Evolutionary conservation across 2,113 vertebrate species (phyloP).

Genomic region (Planiliza haematocheilus): DNA sequence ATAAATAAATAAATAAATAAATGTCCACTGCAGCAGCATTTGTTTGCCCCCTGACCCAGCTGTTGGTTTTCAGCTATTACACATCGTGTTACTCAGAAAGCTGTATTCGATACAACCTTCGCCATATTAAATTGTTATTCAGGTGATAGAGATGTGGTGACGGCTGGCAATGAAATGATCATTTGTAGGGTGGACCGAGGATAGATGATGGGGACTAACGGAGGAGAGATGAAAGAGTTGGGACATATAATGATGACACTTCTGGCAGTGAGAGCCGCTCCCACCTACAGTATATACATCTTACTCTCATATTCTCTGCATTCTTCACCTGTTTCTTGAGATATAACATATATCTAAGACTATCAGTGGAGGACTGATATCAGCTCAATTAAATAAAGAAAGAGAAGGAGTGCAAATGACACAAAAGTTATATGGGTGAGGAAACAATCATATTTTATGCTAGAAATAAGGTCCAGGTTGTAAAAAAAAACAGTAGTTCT

Average conservation of each 20-base stretch:
- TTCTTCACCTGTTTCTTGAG: slow-evolving; percentile 7
- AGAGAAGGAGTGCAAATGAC: too few relatives aligned
- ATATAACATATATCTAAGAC: background rate
- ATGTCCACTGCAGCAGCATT: slow-evolving; percentile 27
- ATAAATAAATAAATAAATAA: too few relatives aligned
- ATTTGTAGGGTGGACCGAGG: slow-evolving; percentile 37
- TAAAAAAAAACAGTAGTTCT: too few relatives aligned
- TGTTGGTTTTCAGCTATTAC: slow-evolving; percentile 23
- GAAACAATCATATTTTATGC: too few relatives aligned
- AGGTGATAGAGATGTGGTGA: slow-evolving; percentile 14
- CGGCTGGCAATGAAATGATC: slow-evolving; percentile 22
- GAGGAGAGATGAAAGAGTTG: slow-evolving; percentile 33
- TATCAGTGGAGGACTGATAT: background rate
- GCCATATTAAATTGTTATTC: slow-evolving; percentile 44
- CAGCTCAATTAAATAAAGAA: background rate
- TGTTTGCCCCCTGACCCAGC: slow-evolving; percentile 51
- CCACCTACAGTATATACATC: background rate
- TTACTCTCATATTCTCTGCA: slow-evolving; percentile 1
- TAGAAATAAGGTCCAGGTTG: too few relatives aligned
- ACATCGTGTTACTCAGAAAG: slow-evolving; percentile 43
- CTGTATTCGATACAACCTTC: slow-evolving; percentile 11
- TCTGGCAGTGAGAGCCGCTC: slow-evolving; percentile 14
- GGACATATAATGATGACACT: slow-evolving; percentile 29
- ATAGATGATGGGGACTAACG: slow-evolving; percentile 24
- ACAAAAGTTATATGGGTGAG: too few relatives aligned